Evolutionary conservation across 2,888 invertebrate species (phyloP), one percentile per base, ranked within the genome.

Genomic region (Caenorhabditis sulstoni): DNA sequence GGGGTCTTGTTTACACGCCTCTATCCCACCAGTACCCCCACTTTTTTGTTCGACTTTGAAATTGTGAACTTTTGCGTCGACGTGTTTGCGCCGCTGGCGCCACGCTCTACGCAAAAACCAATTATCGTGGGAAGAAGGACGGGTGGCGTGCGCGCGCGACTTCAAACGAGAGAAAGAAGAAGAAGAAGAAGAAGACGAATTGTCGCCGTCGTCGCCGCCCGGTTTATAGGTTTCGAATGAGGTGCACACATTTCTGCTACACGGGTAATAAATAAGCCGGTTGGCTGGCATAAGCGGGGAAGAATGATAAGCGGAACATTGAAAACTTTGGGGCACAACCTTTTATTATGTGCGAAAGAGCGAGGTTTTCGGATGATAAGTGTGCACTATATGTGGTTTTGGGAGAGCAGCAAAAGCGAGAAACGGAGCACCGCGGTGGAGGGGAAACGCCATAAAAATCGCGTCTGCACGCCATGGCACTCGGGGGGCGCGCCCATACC

Each of bases 51-150:
- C 64, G 41, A 55, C 55, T 44, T 58, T 50, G 12, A 62, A 64
- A 50, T 44, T 50, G 61, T 62, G 68, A 76, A 76, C 50, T 68
- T 76, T 67, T 55, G 47, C 68, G 75, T 68, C 50, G 57, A 41
- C 41, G 67, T 76, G 75, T 76, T 76, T 68, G 58, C 62, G 68
- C 50, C 47, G 11, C 39, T 39, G 50, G 68, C 68, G 53, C 67
- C 67, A 58, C 55, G 67, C 57, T 67, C 49, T 47, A 66, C 53
- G 65, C 53, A 39, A 49, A 52, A 45, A 61, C 59, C 59, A 68
- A 68, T 59, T 68, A 59, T 59, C 70, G 59, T 14, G 18, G 14
- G 58, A 49, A 41, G 58, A 50, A n/a, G 20, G 29, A 14, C 41
- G 47, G 57, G 39, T 55, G 45, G 45, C 22, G 12, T 14, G 8